Evolutionary conservation across 2,797 vertebrate genomes (phyloP).

Genomic region (Oryzias sinensis): DNA sequence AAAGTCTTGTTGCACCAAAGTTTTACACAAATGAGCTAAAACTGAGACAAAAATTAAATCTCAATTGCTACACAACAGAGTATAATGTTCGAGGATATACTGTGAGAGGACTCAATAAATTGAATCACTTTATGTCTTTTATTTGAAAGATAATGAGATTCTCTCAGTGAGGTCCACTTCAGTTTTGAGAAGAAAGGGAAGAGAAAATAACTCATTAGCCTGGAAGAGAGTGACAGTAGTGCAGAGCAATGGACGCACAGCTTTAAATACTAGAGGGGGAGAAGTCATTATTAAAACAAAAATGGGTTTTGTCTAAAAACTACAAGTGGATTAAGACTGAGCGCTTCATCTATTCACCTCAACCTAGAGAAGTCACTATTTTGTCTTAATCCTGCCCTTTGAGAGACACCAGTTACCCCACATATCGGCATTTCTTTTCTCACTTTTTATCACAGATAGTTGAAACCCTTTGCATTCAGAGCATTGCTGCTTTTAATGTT

Average conservation of each 20-base stretch:
- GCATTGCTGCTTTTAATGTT: no score
- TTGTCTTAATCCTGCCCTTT: slow-evolving; percentile 21
- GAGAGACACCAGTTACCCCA: slow-evolving; percentile 17
- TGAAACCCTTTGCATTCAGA: no score
- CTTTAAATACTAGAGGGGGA: slow-evolving; percentile 31
- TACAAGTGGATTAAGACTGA: slow-evolving; percentile 17
- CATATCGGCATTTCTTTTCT: no score
- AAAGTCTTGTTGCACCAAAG: slow-evolving; percentile 8
- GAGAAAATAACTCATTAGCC: slow-evolving; percentile 54
- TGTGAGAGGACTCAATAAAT: slow-evolving; percentile 18
- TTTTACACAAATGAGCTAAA: slow-evolving; percentile 9
- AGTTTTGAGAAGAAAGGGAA: slow-evolving; percentile 33
- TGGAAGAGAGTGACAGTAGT: slow-evolving; percentile 52
- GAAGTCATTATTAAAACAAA: slow-evolving; percentile 35
- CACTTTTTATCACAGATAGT: no score
- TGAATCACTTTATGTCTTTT: slow-evolving; percentile 31
- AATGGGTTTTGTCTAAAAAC: slow-evolving; percentile 28
- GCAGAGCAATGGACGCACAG: slow-evolving; percentile 39
- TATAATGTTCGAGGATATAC: slow-evolving; percentile 16
- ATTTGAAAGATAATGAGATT: slow-evolving; percentile 54
- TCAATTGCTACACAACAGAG: slow-evolving; percentile 9
- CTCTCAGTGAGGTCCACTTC: slow-evolving; percentile 57
- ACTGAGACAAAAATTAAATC: slow-evolving; percentile 18
- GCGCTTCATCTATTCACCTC: slow-evolving; percentile 27
- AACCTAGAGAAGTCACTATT: slow-evolving; percentile 26